These are phyloP conservation scores for Bombus difficillimus DNA, from an alignment of 1,140 invertebrate genomes.

Conservation along the genomic window DNA sequence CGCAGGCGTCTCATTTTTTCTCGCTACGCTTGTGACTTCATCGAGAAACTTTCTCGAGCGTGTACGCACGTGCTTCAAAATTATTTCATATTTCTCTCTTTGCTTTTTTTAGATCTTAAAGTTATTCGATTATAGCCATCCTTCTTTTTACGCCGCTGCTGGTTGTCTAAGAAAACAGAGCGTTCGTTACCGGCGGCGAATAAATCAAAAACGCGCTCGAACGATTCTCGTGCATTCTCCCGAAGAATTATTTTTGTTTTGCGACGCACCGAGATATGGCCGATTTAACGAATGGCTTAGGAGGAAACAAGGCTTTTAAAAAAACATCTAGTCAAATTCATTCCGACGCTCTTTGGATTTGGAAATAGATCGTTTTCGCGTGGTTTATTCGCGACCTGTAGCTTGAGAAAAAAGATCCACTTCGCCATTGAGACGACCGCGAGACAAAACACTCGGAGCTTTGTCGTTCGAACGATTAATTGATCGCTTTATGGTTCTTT, in stretches of 20 bases:
- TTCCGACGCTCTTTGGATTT: not conserved
- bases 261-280: not conserved
- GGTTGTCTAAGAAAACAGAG: conserved; percentile 19
- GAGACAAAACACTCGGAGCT: too few relatives aligned
- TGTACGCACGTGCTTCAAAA: not conserved
- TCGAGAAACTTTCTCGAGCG: not conserved
- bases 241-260: not conserved
- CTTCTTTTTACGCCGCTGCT: not conserved
- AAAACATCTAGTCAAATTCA: not conserved
- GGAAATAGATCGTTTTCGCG: not conserved
- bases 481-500: not conserved
- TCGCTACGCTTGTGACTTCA: conserved; percentile 17
- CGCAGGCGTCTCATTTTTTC: not conserved
- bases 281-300: not conserved
- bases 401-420: not conserved
- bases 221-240: not conserved
- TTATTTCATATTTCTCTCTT: not conserved
- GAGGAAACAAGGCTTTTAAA: not conserved
- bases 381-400: not conserved
- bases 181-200: not conserved
- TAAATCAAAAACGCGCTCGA: conserved; percentile 3
- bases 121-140: not conserved
- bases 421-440: too few relatives aligned
- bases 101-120: not conserved
- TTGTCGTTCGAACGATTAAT: conserved; percentile 36